These are phyloP conservation scores for Meandrina meandrites DNA, from an alignment of 92 coral and sea anemone genomes.

Conservation along the genomic window DNA sequence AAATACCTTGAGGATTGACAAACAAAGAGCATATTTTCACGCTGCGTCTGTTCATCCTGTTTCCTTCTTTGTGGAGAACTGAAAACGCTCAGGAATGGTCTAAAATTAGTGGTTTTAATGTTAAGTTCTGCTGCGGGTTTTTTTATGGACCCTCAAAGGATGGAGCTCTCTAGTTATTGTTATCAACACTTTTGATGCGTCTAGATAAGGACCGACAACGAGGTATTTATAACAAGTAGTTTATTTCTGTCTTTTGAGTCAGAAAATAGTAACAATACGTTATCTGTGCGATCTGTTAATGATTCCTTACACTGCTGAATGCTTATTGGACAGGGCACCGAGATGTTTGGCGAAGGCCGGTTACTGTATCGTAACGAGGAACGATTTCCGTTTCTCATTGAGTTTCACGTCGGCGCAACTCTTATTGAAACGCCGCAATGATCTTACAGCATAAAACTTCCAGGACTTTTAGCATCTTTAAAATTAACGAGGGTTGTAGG, in stretches of 20 bases:
- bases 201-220: background rate
- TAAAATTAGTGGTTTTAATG: background rate
- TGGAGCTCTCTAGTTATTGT: background rate
- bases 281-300: background rate
- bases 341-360: background rate
- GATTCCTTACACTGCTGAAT: background rate
- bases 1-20: conserved; percentile 36
- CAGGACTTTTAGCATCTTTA: background rate
- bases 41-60: background rate
- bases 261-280: conserved; percentile 30
- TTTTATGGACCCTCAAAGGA: background rate
- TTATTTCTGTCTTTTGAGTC: conserved; percentile 28
- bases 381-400: background rate
- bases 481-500: background rate
- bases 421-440: background rate
- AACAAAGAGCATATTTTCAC: background rate
- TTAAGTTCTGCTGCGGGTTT: background rate
- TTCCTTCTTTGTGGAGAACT: background rate
- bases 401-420: background rate
- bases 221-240: conserved; percentile 34
- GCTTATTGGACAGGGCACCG: background rate
- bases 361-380: background rate
- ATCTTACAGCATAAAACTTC: background rate
- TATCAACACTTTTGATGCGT: background rate
- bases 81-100: conserved; percentile 1